Base-by-base conservation (phyloP, 2,113 vertebrate genomes). In the Lanius ludovicianus region DNA sequence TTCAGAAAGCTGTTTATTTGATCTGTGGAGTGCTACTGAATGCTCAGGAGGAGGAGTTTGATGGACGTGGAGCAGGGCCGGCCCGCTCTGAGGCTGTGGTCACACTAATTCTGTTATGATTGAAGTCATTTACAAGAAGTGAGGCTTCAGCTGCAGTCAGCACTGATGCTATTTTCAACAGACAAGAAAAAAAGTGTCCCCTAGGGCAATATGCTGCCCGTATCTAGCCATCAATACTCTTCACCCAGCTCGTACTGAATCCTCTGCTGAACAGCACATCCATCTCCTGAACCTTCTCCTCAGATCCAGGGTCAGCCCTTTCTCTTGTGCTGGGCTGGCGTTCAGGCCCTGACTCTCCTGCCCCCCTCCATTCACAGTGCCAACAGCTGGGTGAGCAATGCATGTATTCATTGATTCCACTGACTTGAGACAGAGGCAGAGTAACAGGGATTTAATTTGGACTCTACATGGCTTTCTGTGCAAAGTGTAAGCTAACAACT, bases 91-190 rank as follows among this genome's bases (percentile, higher is more conserved):
- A 97, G 93, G 96, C 93, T 97, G 90, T 91, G 95, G 96, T 98
- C 97, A 95, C 97, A 88, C 97, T 98, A 98, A 98, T 97, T 93
- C 97, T 96, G 97, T 94, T 97, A 97, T 84, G 80, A 96, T 41
- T 95, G 97, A 93, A 95, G 94, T 96, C 97, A 98, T 98, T 99
- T 99, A 99, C 98, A 98, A 99, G 98, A 99, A 99, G 96, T 95
- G 88, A 93, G 94, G 67, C 75, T 93, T 62, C 73, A 97, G 96
- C 93, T 96, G 95, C 97, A 87, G 96, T 92, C 93, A 97, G 91
- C 88, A 74, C 88, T 68, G 91, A 88, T 85, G 84, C 91, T 96
- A 92, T 97, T 97, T 95, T 96, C 91, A 93, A 95, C 73, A 89
- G 85, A 27, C 55, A 88, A 90, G 84, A 73, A 94, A 90, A 85